Base-by-base conservation (phyloP, 2,888 invertebrate genomes). In the Trichogramma evanescens region DNA sequence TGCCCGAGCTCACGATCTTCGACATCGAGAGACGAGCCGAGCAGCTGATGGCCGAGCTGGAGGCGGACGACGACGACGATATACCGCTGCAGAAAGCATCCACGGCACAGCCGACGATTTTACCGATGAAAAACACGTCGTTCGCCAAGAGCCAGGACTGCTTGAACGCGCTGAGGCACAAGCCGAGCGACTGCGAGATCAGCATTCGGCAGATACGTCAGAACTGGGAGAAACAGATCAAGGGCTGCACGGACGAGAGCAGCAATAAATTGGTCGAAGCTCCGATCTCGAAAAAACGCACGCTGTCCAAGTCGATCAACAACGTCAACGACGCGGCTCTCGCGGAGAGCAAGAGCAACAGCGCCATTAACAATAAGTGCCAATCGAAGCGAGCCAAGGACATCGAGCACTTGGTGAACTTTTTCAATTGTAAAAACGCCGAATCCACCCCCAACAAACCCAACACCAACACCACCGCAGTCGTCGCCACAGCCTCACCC, bases 351-450 rank as follows among this genome's bases (percentile, higher is more conserved):
- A 58, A 10, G 63, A 62, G 38, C 49, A 61, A 1, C 45, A 58
- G 10, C 8, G 42, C 8, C 13, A n/a, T 9, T 2, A 26, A 40
- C 44, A 43, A 38, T 45, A 58, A 54, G 38, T 48, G 6, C 40
- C 56, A 54, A 38, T 68, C 66, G 0, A 74, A 73, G 45, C 68
- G 71, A 13, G 67, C 72, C 0, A 74, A 73, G 61, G 76, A 77
- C 38, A 76, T 77, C 58, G 76, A 74, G 54, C 73, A 77, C 4
- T 63, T 77, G 57, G 77, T 77, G 6, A 76, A 77, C 54, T 77
- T 77, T 46, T 77, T 77, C 63, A 76, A 77, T 50, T 76, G 76
- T 59, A 77, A 76, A 55, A 77, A 76, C 58, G 70, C 69, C 3
- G 71, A 73, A 7, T 6, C 9, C 52, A 5, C 46, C 1, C 10